Base-by-base conservation (phyloP, 1,140 invertebrate genomes). In the Drosophila yakuba region DNA sequence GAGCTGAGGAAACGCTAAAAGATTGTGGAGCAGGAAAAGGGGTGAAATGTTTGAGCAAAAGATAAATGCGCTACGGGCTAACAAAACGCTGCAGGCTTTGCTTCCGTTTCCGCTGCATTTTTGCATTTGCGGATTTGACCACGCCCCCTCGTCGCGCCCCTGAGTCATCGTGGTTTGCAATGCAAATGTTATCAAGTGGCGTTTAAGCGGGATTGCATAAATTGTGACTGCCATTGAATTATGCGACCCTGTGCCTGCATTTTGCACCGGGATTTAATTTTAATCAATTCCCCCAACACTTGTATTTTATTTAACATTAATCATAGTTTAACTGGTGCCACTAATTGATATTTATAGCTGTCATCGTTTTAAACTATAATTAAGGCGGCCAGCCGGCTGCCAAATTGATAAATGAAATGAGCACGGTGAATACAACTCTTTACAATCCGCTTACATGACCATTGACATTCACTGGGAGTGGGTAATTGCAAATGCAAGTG, bases 141-240 rank as follows among this genome's bases (percentile, higher is more conserved):
- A 66, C 15, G 47, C 47, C 64, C 58, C 23, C 23, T 8, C 5
- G 17, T 1, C 15, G 36, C 51, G 36, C 60, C 48, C 23, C 35
- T 20, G 41, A 36, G 17, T 12, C 52, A 28, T 41, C 39, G 35
- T 55, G 60, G 73, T 74, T 88, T 80, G 83, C 83, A 83, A 69
- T 79, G 83, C 84, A 88, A 89, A 89, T 88, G 48, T 52, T 60
- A 82, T 88, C 82, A 80, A 85, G 78, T 86, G 74, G 52, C 56
- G 47, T 66, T 74, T 54, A 75, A 64, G 56, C 52, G 41, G 44
- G 39, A 66, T 66, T 66, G 64, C 64, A 74, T 76, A 67, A 76
- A 75, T 76, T 67, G n/a, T 10, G 12, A 23, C 20, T 43, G 58
- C 38, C 51, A 58, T 28, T 58, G 47, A 75, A 66, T 75, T 75